A percentile compares a stretch with the other conserved stretches of the same genome.
These are phyloP conservation scores for Stomatorhinus ivindoensis DNA, from an alignment of 2,113 vertebrate genomes.

Conservation along the genomic window DNA sequence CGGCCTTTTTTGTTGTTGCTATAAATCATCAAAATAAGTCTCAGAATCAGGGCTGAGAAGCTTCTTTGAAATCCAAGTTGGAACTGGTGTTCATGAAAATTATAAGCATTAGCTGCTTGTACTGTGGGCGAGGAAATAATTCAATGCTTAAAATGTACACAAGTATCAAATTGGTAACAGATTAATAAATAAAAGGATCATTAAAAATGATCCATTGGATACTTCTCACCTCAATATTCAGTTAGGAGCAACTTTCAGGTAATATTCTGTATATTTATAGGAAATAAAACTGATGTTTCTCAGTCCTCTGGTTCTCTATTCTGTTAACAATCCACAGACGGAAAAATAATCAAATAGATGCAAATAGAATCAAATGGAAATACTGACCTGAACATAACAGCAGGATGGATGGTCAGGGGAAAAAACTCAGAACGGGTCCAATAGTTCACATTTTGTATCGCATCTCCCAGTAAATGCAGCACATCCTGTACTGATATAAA, in stretches of 20 bases:
- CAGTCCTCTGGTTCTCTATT: background rate
- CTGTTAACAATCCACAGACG: background rate
- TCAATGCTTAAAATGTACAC: background rate
- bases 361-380: too few species aligned
- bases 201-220: background rate
- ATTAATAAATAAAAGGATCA: background rate
- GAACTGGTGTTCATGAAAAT: background rate
- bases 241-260: background rate
- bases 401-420: background rate
- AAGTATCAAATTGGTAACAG: background rate
- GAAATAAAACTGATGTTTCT: background rate
- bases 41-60: background rate
- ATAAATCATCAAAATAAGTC: background rate
- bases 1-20: background rate
- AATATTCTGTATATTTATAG: background rate
- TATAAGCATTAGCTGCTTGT: background rate
- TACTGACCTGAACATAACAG: background rate
- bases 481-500: background rate
- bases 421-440: background rate
- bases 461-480: background rate
- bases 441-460: background rate
- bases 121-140: background rate
- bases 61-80: background rate
- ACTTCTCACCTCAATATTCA: background rate
- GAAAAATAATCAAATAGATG: background rate